Evolutionary conservation across 2,113 vertebrate species (phyloP).

Genomic region (Thunnus thynnus): DNA sequence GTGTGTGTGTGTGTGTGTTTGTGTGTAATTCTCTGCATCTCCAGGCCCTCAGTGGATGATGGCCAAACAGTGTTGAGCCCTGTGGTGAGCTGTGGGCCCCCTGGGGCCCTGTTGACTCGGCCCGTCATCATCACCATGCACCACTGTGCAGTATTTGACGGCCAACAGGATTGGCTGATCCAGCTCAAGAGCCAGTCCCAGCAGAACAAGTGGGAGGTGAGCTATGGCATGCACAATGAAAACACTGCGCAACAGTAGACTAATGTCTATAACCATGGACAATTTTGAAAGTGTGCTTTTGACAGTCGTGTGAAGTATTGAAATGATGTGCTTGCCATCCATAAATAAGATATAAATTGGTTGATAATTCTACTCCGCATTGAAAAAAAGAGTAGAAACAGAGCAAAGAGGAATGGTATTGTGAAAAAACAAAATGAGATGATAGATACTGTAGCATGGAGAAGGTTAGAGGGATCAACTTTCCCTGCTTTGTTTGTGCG

Average conservation of each 20-base stretch:
- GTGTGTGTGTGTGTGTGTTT: constrained; percentile 28
- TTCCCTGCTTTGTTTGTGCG: constrained; percentile 34
- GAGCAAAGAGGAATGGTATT: background rate
- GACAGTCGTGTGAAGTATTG: background rate
- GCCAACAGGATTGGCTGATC: constrained; percentile 96
- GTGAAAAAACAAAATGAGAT: constrained; percentile 25
- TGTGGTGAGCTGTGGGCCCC: constrained; percentile 95
- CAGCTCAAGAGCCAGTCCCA: constrained; percentile 92
- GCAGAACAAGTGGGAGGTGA: constrained; percentile 97
- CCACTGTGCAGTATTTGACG: constrained; percentile 93
- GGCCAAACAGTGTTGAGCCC: constrained; percentile 94
- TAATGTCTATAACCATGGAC: background rate
- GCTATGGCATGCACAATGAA: constrained; percentile 35
- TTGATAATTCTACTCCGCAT: background rate
- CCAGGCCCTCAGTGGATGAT: constrained; percentile 93
- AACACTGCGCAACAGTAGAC: constrained; percentile 1
- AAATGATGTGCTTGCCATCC: background rate
- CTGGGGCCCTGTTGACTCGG: constrained; percentile 92
- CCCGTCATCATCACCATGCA: constrained; percentile 95
- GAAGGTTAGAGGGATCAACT: constrained; percentile 26
- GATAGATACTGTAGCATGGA: constrained; percentile 10
- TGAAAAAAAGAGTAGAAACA: background rate
- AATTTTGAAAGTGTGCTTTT: constrained; percentile 23
- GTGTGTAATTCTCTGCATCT: constrained; percentile 23
- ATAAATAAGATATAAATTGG: constrained; percentile 8